phyloP scores from a whole-genome alignment of 2,797 vertebrate species.

The Spea hammondii region DNA sequence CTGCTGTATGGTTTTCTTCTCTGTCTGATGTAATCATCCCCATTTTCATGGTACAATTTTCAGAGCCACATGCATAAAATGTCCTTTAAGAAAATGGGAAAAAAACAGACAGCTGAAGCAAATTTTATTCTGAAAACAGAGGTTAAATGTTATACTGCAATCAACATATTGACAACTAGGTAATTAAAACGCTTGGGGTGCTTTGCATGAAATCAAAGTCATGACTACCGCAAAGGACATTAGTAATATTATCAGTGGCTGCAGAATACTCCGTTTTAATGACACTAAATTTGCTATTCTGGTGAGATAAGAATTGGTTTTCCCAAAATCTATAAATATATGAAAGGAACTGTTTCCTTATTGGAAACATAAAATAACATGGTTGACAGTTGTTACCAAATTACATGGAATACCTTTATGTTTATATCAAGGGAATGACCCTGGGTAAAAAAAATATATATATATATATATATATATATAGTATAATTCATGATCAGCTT shows the following conservation, averaged over 20 bases:
- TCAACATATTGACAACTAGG: slow-evolving; percentile 29
- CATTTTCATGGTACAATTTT: slow-evolving; percentile 58
- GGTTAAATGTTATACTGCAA: background rate
- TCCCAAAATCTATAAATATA: background rate
- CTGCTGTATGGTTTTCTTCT: slow-evolving; percentile 67
- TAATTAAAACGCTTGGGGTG: slow-evolving; percentile 29
- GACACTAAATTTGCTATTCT: background rate
- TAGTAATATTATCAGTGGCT: slow-evolving; percentile 5
- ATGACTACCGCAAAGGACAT: slow-evolving; percentile 17
- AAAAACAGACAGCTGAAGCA: background rate
- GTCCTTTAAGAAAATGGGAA: slow-evolving; percentile 10
- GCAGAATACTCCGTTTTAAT: slow-evolving; percentile 16
- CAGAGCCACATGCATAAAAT: slow-evolving; percentile 24
- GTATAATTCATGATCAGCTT: no score
- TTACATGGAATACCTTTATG: background rate
- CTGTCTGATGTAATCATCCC: slow-evolving; percentile 60
- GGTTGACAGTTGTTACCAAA: background rate
- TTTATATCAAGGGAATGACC: no score
- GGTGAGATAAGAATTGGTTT: background rate
- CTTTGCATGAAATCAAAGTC: background rate
- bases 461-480: no score
- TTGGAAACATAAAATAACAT: background rate
- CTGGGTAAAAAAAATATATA: no score
- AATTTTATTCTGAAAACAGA: slow-evolving; percentile 10
- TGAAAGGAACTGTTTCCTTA: background rate